Conservation (phyloP, 1,140 invertebrate genomes). For the Drosophila ananassae region DNA sequence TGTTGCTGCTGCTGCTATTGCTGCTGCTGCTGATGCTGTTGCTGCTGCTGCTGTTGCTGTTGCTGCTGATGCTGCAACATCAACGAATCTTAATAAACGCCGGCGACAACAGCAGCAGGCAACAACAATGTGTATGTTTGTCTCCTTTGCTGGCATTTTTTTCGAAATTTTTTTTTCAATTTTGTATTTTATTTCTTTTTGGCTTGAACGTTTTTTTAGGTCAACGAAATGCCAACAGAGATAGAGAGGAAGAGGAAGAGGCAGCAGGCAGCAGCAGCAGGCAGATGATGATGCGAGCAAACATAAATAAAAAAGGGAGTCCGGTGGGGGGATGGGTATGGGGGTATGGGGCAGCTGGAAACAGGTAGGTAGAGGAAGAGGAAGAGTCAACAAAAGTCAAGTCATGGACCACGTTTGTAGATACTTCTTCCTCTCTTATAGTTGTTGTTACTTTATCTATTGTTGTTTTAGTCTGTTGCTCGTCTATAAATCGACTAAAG, state of each 20-base stretch:
- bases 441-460: constrained; percentile 5
- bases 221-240: constrained; percentile 76
- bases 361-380: constrained; percentile 47
- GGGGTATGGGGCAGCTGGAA: constrained; percentile 8
- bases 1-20: constrained; percentile 12
- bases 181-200: constrained; percentile 47
- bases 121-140: constrained; percentile 67
- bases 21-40: constrained; percentile 9
- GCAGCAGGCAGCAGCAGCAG: constrained; percentile 18
- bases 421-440: background rate
- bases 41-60: background rate
- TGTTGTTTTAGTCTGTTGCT: constrained; percentile 16
- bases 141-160: constrained; percentile 40
- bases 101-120: constrained; percentile 56
- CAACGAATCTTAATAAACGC: constrained; percentile 67
- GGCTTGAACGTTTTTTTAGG: constrained; percentile 80
- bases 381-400: constrained; percentile 64
- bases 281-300: constrained; percentile 66
- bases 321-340: background rate
- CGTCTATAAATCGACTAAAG: constrained; percentile 61
- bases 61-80: constrained; percentile 31
- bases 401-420: constrained; percentile 59
- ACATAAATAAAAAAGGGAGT: constrained; percentile 59
- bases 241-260: constrained; percentile 32
- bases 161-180: constrained; percentile 20